Evolutionary conservation across 2,888 invertebrate species (phyloP), one percentile per base, ranked within the genome.

Genomic region (Seladonia tumulorum): DNA sequence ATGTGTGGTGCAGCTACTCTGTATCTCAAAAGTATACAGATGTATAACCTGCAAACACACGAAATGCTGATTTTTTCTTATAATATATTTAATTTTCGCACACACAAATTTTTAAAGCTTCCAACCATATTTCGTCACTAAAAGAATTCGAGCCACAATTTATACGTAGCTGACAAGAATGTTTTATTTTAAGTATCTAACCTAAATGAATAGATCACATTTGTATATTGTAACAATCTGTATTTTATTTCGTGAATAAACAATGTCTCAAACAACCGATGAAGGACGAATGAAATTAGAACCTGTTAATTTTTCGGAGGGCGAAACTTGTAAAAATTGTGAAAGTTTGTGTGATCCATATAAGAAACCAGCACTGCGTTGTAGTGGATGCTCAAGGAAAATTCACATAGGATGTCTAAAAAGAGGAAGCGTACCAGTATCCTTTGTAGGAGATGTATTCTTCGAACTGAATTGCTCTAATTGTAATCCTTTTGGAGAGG

Each of bases 391-490:
- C 92, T 93, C 95, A 10, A 94, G 95, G 86, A 96, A 96, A 88
- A 96, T 97, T 16, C 98, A 98, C 92, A 94, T 97, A 25, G 95
- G 95, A 42, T 98, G 98, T 92, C 95, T 98, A 53, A 96, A 96
- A 88, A 95, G 97, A 42, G 96, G 96, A 0, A 96, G 97, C 16
- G 97, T 97, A 0, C 97, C 98, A 0, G 97, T 97, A 0, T 97
- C 97, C 86, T 96, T 98, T 22, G 93, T 96, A 0, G 97, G 98
- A 16, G 98, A 98, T 95, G 96, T 97, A 5, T 98, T 98, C 94
- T 98, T 97, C 89, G 96, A 96, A 87, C 97, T 97, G 83, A 96
- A 96, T 2, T 98, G 98, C 91, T 94, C 95, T 66, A 96, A 97
- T 82, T 98, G 98, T 92, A 96, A 96, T 5, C 92, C 95, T 0